These are phyloP conservation scores for Cynodonichthys magdalenae DNA, from an alignment of 2,797 vertebrate species.

Conservation along the genomic window DNA sequence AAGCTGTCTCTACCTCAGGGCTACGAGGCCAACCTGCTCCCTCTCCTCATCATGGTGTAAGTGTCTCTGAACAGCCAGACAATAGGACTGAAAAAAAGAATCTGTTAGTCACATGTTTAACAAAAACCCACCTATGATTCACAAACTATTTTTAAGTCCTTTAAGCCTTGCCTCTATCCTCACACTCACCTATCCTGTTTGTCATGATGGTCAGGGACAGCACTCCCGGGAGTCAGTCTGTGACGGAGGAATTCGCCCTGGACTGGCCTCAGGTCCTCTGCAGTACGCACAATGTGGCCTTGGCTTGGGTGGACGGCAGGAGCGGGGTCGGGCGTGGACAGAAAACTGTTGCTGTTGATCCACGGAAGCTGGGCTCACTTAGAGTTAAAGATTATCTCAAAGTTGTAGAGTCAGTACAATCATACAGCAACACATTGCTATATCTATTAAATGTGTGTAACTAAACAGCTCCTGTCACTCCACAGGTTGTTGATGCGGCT, in stretches of 20 bases:
- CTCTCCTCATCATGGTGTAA: constrained; percentile 86
- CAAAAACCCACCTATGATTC: no score
- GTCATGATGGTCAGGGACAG: constrained; percentile 73
- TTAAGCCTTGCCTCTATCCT: neutral
- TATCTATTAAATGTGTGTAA: neutral
- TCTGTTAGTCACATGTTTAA: constrained; percentile 4
- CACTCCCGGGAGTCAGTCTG: constrained; percentile 75
- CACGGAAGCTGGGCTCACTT: constrained; percentile 76
- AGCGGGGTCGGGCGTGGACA: constrained; percentile 77
- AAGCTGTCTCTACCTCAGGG: constrained; percentile 83
- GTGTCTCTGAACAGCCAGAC: constrained; percentile 36
- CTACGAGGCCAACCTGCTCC: constrained; percentile 81
- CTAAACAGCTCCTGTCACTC: constrained; percentile 20
- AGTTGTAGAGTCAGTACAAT: constrained; percentile 81
- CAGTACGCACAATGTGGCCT: constrained; percentile 76
- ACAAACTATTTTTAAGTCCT: no score
- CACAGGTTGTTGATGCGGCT: constrained; percentile 82
- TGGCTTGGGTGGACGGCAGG: constrained; percentile 83
- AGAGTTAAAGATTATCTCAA: constrained; percentile 82
- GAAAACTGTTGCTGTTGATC: constrained; percentile 71
- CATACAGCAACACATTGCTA: constrained; percentile 6
- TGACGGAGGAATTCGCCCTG: constrained; percentile 84
- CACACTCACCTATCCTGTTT: constrained; percentile 23
- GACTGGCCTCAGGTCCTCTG: constrained; percentile 84
- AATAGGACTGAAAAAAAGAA: neutral